phyloP scores from a whole-genome alignment of 35 echinoderm and acorn worm genomes.

The Apostichopus japonicus region DNA sequence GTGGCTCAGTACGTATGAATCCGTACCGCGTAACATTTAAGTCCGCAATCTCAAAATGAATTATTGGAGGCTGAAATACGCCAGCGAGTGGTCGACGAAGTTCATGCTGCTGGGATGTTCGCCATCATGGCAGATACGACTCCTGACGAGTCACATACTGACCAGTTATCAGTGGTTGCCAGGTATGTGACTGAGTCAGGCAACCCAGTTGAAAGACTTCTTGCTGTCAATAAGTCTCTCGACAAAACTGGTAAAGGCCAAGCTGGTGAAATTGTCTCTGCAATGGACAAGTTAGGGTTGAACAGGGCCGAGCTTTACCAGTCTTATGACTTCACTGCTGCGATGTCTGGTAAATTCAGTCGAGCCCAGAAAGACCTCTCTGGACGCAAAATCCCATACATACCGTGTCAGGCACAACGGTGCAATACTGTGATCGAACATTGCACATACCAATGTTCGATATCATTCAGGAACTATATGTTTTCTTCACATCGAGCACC shows the following conservation, averaged over 20 bases:
- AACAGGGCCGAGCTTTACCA: background rate
- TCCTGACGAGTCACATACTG: constrained; percentile 33
- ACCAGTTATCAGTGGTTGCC: background rate
- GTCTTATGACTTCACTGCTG: constrained; percentile 42
- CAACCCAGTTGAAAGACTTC: background rate
- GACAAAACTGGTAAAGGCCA: constrained; percentile 37
- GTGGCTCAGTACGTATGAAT: constrained; percentile 13
- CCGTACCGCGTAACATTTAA: constrained; percentile 32
- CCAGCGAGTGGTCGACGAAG: constrained; percentile 21
- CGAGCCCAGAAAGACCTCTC: background rate
- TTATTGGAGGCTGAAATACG: constrained; percentile 30
- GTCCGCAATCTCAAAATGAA: constrained; percentile 37
- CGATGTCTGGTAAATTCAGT: constrained; percentile 11
- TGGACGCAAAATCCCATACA: background rate
- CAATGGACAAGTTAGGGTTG: background rate
- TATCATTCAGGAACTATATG: constrained; percentile 35
- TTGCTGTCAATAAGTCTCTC: constrained; percentile 1
- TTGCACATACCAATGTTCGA: constrained; percentile 6
- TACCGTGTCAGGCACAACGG: no score
- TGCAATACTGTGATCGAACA: no score
- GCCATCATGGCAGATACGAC: constrained; percentile 45
- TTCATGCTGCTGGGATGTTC: constrained; percentile 19
- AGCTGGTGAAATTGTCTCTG: constrained; percentile 24
- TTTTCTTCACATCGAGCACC: constrained; percentile 45
- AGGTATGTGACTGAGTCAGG: constrained; percentile 23